phyloP scores from a whole-genome alignment of 2,113 vertebrate species.

The Mustela nigripes region DNA sequence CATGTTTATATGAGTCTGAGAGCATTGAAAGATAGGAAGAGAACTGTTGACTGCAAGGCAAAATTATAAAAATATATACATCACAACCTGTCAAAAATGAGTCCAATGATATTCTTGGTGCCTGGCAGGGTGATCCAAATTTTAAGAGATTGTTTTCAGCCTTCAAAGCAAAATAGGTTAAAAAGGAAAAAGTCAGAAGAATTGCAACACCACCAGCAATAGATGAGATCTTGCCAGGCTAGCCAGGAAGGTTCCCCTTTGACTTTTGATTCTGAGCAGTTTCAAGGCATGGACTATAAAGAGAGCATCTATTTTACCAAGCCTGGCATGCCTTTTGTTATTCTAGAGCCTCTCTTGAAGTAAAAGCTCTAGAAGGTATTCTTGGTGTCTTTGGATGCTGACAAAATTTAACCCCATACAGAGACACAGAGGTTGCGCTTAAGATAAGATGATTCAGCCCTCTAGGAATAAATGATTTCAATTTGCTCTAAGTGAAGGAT shows the following conservation, averaged over 20 bases:
- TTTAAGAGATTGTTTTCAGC: background rate
- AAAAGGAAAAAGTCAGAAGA: background rate
- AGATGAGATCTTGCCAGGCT: background rate
- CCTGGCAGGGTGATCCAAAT: background rate
- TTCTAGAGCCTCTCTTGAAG: background rate
- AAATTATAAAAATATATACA: background rate
- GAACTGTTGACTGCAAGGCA: background rate
- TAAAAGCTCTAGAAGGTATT: background rate
- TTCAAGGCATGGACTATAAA: background rate
- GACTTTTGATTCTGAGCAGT: background rate
- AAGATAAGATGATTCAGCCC: background rate
- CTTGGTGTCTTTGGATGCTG: background rate
- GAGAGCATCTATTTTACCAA: background rate
- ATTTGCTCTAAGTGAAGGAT: background rate
- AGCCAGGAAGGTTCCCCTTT: background rate
- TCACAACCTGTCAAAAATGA: background rate
- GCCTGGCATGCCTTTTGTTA: accelerated
- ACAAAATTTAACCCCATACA: background rate
- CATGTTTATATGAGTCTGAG: background rate
- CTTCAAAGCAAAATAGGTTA: background rate
- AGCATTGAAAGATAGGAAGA: background rate
- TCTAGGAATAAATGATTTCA: background rate
- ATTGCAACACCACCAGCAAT: background rate
- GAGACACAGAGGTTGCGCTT: background rate
- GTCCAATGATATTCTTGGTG: background rate